These are phyloP conservation scores for Chironomus striatipennis DNA, from an alignment of 1,140 invertebrate species.

Conservation along the genomic window DNA sequence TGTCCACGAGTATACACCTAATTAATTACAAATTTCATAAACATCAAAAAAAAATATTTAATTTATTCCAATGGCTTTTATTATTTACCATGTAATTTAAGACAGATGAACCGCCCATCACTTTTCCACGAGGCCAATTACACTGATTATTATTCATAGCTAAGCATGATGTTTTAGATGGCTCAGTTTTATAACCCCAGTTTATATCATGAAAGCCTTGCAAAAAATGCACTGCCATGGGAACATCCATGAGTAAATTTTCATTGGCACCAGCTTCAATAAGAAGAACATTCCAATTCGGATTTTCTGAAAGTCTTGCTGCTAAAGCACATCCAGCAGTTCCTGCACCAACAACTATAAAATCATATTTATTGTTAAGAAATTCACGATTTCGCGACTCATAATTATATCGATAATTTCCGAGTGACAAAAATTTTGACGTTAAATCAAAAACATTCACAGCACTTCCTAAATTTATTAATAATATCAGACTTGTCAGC, in stretches of 20 bases:
- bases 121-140: constrained; percentile 66
- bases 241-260: constrained; percentile 56
- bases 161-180: constrained; percentile 40
- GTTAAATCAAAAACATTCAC: constrained; percentile 15
- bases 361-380: constrained; percentile 45
- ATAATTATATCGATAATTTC: constrained; percentile 31
- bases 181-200: constrained; percentile 60
- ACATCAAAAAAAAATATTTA: no score
- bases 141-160: constrained; percentile 48
- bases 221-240: constrained; percentile 51
- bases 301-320: constrained; percentile 52
- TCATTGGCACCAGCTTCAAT: constrained; percentile 58
- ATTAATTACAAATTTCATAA: no score
- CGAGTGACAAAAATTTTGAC: constrained; percentile 34
- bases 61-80: no score
- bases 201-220: constrained; percentile 53
- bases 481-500: background rate
- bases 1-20: constrained; percentile 66
- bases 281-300: constrained; percentile 51
- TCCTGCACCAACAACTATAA: constrained; percentile 61
- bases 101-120: constrained; percentile 74
- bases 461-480: background rate
- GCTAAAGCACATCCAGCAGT: constrained; percentile 63
- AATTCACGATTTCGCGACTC: constrained; percentile 38
- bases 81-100: constrained; percentile 72